These are phyloP conservation scores for Dryadula phaetusa DNA, from an alignment of 2,888 invertebrate species.

Conservation along the genomic window DNA sequence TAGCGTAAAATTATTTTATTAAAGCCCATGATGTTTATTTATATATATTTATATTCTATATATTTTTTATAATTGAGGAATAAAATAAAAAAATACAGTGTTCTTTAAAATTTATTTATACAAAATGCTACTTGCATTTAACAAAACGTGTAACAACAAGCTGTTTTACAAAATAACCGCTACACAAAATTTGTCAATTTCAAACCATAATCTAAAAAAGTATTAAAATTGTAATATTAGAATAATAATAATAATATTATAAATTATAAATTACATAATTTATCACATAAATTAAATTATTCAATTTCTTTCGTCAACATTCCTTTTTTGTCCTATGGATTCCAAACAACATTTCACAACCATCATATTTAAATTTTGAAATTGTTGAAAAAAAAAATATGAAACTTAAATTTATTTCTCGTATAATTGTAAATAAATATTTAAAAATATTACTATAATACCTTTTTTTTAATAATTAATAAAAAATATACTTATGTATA, in stretches of 20 bases:
- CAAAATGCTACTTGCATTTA: constrained; percentile 72
- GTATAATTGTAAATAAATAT: not conserved
- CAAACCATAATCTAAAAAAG: constrained; percentile 47
- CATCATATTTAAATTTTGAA: constrained; percentile 28
- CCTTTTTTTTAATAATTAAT: constrained; percentile 6
- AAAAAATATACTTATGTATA: not conserved
- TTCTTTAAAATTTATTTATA: constrained; percentile 77
- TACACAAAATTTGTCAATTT: constrained; percentile 61
- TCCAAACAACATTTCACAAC: constrained; percentile 40
- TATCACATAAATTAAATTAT: constrained; percentile 30
- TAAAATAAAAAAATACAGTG: constrained; percentile 48
- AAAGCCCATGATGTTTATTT: too few species aligned
- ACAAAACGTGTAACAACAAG: constrained; percentile 65
- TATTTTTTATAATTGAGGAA: not conserved
- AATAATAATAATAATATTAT: constrained; percentile 29
- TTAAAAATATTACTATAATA: constrained; percentile 1
- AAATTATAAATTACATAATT: constrained; percentile 23
- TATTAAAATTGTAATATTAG: constrained; percentile 39
- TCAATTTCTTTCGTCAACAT: constrained; percentile 29
- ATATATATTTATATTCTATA: too few species aligned
- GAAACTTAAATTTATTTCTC: constrained; percentile 27
- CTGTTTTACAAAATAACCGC: constrained; percentile 62
- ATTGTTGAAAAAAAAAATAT: constrained; percentile 3
- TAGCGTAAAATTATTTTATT: too few species aligned
- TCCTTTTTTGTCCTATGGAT: not conserved